These are phyloP conservation scores for Cylindroiulus punctatus DNA, from an alignment of 2,888 invertebrate genomes.

Conservation along the genomic window DNA sequence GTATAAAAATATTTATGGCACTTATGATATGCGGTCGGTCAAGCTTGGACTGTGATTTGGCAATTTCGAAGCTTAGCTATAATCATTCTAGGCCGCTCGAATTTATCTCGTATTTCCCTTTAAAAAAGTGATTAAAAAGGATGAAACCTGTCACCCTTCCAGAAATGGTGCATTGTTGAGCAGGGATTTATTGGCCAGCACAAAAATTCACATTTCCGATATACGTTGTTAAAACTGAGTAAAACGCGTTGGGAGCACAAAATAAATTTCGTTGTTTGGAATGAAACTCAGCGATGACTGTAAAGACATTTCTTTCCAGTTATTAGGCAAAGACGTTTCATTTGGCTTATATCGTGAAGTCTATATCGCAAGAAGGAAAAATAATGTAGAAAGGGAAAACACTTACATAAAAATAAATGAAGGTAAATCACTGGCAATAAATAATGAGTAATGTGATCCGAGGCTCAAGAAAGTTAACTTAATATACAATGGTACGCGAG, in stretches of 20 bases:
- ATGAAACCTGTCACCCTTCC: conserved; percentile 40
- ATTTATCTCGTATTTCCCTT: not conserved
- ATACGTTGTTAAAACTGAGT: not conserved
- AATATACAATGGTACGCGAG: conserved; percentile 47
- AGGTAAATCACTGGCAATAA: conserved; percentile 54
- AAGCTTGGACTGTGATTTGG: conserved; percentile 40
- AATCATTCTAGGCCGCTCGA: not conserved
- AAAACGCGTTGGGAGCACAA: not conserved
- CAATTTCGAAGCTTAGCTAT: not conserved
- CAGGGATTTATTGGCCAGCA: conserved; percentile 26
- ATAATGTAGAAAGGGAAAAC: conserved; percentile 25
- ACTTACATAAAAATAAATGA: conserved; percentile 51
- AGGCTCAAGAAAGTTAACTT: conserved; percentile 50
- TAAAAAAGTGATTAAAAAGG: conserved; percentile 9
- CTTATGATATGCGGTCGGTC: conserved; percentile 16
- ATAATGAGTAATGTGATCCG: conserved; percentile 53
- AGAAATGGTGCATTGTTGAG: conserved; percentile 28
- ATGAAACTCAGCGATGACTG: not conserved
- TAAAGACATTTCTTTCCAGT: not conserved
- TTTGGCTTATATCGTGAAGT: not conserved
- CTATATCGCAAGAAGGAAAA: not conserved
- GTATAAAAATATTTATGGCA: conserved; percentile 41
- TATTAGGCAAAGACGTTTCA: not conserved
- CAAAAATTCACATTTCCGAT: conserved; percentile 40
- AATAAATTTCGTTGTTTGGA: conserved; percentile 13